Evolutionary conservation across 64 coral and sea anemone genomes (phyloP).

Genomic region (Hydrozoanthus tunicans): DNA sequence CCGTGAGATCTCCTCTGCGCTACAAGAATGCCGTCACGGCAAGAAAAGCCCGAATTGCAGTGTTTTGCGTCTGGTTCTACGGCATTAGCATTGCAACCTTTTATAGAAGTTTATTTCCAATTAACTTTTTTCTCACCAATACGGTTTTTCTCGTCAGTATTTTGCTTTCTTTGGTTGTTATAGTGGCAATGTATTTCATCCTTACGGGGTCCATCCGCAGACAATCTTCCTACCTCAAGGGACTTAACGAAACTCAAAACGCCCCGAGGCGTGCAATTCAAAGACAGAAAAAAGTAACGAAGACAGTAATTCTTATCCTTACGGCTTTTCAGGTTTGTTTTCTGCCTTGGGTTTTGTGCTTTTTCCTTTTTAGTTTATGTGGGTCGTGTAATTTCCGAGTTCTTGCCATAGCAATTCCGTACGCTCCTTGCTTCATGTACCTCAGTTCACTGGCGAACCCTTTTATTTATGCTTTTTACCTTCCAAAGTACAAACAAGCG

Average conservation of each 20-base stretch:
- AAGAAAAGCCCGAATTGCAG: background rate
- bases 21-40: slow-evolving; percentile 19
- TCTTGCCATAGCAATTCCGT: background rate
- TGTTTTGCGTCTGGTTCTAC: slow-evolving; percentile 13
- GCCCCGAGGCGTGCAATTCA: background rate
- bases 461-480: slow-evolving; percentile 6
- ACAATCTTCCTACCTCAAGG: background rate
- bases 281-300: background rate
- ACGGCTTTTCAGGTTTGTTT: slow-evolving; percentile 17
- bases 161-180: background rate
- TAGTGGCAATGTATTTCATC: background rate
- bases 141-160: slow-evolving; percentile 4
- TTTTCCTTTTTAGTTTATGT: slow-evolving; percentile 17
- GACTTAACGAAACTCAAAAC: background rate
- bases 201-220: background rate
- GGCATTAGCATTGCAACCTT: background rate
- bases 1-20: slow-evolving; percentile 1
- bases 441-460: background rate
- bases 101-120: slow-evolving; percentile 16
- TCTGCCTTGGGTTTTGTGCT: slow-evolving; percentile 27
- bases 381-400: background rate
- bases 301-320: background rate
- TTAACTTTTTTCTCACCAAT: background rate
- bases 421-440: background rate
- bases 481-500: slow-evolving; percentile 26